phyloP scores from a whole-genome alignment of 2,113 vertebrate species.

The Phaethornis superciliosus region DNA sequence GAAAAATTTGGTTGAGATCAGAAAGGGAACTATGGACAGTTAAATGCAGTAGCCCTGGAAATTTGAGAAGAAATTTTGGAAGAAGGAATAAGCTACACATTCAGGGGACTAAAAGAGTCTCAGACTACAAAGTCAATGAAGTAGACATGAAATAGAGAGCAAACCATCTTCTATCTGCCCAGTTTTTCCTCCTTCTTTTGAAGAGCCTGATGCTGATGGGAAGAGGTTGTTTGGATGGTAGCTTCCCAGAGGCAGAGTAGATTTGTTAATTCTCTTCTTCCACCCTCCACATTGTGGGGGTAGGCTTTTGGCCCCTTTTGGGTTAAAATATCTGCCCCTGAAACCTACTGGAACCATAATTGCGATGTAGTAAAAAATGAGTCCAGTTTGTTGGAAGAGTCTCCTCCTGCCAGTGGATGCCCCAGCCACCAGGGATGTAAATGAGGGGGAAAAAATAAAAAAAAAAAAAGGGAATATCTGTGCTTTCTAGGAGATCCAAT shows the following conservation, averaged over 20 bases:
- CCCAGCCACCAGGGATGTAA: neutral
- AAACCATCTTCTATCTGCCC: neutral
- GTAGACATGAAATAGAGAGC: neutral
- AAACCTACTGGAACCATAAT: neutral
- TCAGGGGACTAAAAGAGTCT: neutral
- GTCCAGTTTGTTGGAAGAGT: neutral
- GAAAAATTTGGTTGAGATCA: neutral
- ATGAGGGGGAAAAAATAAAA: neutral
- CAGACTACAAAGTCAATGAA: neutral
- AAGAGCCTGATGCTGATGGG: rapidly evolving
- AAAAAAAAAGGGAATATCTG: neutral
- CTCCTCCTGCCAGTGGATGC: neutral
- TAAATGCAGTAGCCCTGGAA: neutral
- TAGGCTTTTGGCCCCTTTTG: neutral
- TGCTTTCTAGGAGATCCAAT: neutral
- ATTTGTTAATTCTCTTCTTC: neutral
- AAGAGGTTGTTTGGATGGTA: neutral
- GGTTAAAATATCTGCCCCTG: neutral
- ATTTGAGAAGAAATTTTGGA: neutral
- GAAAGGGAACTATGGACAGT: neutral
- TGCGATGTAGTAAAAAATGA: neutral
- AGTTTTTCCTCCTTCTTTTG: neutral
- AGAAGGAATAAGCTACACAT: neutral
- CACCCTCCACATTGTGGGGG: neutral
- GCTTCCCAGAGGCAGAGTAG: neutral